These are phyloP conservation scores for Diuraphis noxia DNA, from an alignment of 1,140 invertebrate species.

Conservation along the genomic window DNA sequence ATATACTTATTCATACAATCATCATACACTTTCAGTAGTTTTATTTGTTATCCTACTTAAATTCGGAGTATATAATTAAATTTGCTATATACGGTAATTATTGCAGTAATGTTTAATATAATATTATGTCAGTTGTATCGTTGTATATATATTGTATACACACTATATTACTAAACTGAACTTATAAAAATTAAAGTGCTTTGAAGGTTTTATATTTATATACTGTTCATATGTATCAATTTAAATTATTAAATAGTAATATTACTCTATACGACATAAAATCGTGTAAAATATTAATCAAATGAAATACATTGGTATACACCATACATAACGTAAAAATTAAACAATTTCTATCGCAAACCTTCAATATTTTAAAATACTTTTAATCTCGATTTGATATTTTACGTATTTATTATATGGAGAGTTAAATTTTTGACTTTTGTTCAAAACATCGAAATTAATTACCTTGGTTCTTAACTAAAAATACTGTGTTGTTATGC, in stretches of 20 bases:
- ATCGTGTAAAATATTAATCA: background rate
- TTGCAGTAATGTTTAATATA: background rate
- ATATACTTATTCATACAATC: background rate
- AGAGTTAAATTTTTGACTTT: background rate
- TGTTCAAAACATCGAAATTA: background rate
- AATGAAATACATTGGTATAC: background rate
- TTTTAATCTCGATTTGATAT: too few species aligned
- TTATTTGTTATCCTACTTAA: background rate
- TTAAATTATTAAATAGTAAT: background rate
- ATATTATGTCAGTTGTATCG: background rate
- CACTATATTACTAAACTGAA: background rate
- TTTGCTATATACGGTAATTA: background rate
- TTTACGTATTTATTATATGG: too few species aligned
- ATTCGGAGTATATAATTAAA: background rate
- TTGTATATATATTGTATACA: background rate
- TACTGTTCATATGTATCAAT: background rate
- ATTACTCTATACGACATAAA: background rate
- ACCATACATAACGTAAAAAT: background rate
- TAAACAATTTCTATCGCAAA: background rate
- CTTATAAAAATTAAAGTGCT: background rate
- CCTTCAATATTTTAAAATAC: background rate
- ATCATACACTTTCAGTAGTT: too few species aligned
- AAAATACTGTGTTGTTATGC: background rate
- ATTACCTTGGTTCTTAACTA: background rate
- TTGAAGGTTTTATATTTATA: background rate